Percentiles rank a stretch among this genome's conserved stretches.
Conservation (phyloP, 2,797 vertebrate species). For the Saxicola maurus region DNA sequence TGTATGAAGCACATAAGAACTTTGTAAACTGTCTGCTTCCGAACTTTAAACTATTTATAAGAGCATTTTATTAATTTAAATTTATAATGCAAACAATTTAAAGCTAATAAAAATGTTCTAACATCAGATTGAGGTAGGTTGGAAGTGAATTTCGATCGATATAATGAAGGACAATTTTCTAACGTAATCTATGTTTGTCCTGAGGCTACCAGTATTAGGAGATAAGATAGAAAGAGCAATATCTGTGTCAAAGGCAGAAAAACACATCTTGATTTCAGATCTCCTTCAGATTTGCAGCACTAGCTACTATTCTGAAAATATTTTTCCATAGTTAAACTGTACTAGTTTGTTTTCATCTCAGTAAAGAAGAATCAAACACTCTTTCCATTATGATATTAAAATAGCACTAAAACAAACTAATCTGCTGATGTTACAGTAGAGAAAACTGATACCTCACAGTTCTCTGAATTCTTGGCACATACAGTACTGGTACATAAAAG, state of each 20-base stretch:
- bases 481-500: background rate
- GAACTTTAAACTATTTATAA: background rate
- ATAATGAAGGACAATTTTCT: conserved; percentile 48
- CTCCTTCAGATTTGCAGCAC: background rate
- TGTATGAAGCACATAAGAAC: background rate
- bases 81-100: background rate
- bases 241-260: conserved; percentile 17
- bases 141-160: conserved; percentile 13
- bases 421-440: background rate
- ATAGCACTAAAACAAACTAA: background rate
- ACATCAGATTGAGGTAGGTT: background rate
- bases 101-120: conserved; percentile 3
- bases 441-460: background rate
- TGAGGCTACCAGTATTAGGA: conserved; percentile 25
- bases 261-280: conserved; percentile 20
- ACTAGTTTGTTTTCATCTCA: background rate
- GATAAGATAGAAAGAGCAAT: conserved; percentile 40
- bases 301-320: background rate
- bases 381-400: background rate
- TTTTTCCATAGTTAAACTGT: background rate
- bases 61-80: conserved; percentile 12
- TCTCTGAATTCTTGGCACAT: conserved; percentile 13
- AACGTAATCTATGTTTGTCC: conserved; percentile 15
- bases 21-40: background rate
- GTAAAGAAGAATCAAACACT: background rate